Evolutionary conservation across 1,140 invertebrate species (phyloP).

Genomic region (Andrena cerasifolii): DNA sequence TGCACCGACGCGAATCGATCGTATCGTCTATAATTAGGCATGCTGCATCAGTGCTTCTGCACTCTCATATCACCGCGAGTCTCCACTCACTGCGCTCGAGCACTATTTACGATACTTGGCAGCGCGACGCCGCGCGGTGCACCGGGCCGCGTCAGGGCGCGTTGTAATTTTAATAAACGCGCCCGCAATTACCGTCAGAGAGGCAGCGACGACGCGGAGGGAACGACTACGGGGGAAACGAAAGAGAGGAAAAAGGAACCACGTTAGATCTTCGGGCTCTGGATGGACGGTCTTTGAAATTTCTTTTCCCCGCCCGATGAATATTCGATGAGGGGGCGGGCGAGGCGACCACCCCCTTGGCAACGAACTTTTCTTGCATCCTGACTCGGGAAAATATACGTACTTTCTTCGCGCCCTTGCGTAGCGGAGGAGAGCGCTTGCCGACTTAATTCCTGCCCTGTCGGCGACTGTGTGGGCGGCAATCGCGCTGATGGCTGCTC

Average conservation of each 20-base stretch:
- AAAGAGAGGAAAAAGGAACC: background rate
- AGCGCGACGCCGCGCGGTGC: no score
- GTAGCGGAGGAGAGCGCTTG: constrained; percentile 10
- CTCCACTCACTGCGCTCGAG: background rate
- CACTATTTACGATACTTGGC: constrained; percentile 30
- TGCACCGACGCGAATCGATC: constrained; percentile 47
- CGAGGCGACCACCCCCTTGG: constrained; percentile 13
- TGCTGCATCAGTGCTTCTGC: constrained; percentile 37
- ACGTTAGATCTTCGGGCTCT: constrained; percentile 56
- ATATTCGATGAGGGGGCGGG: constrained; percentile 45
- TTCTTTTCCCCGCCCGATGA: constrained; percentile 44
- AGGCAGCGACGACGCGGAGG: background rate
- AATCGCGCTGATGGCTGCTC: constrained; percentile 25
- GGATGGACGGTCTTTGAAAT: constrained; percentile 47
- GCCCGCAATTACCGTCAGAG: background rate
- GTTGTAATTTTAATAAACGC: constrained; percentile 51
- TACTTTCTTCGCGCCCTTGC: constrained; percentile 14
- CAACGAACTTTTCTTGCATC: constrained; percentile 48
- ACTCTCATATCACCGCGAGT: constrained; percentile 38
- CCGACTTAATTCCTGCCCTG: constrained; percentile 43
- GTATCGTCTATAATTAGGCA: constrained; percentile 54
- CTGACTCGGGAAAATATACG: constrained; percentile 35
- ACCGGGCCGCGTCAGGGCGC: background rate
- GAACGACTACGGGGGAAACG: background rate
- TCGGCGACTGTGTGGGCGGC: constrained; percentile 36